Evolutionary conservation across 1,140 invertebrate genomes (phyloP), one percentile per base, ranked within the genome.

Genomic region (Megalonaias nervosa): DNA sequence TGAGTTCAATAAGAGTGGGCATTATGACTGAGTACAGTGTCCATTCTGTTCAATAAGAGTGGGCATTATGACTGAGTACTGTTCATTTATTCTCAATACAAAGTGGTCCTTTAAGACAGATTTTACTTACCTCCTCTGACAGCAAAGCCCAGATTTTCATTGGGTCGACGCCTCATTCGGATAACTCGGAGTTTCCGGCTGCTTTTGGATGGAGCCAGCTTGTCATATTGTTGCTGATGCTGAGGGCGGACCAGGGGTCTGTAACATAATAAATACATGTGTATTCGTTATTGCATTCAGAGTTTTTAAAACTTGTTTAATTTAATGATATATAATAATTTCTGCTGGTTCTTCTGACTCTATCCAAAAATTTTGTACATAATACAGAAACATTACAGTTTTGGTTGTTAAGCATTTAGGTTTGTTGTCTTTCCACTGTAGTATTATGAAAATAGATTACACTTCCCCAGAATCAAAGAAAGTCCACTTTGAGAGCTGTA

Each of bases 71-170:
- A 31, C 26, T 1, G 1, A 31, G 26, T 23, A n/a, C 60, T 23
- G 19, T 23, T 12, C 19, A 62, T n/a, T 62, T 19, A 62, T 62
- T 62, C 19, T n/a, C 23, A 62, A n/a, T 14, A 62, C 13, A n/a
- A 62, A 12, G 23, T 11, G 6, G 19, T n/a, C 23, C 23, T 23
- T 62, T 62, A 62, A 62, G 23, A 80, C 60, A 48, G 64, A 60
- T 38, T 64, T 61, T 12, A 73, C 71, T 82, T 84, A 91, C 90
- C 91, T 87, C 97, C 97, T 2, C 97, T 93, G n/a, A 98, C 92
- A 11, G 96, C 95, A 91, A 98, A 98, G 1, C 97, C 97, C 77
- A 97, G 94, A 19, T 93, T 93, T 12, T 93, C 90, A 70, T 91
- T 90, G 75, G 91, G 90, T 56, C 76, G 70, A 23, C 86, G 77